Evolutionary conservation across 2,888 invertebrate species (phyloP).

Genomic region (Flexamia atlantica): DNA sequence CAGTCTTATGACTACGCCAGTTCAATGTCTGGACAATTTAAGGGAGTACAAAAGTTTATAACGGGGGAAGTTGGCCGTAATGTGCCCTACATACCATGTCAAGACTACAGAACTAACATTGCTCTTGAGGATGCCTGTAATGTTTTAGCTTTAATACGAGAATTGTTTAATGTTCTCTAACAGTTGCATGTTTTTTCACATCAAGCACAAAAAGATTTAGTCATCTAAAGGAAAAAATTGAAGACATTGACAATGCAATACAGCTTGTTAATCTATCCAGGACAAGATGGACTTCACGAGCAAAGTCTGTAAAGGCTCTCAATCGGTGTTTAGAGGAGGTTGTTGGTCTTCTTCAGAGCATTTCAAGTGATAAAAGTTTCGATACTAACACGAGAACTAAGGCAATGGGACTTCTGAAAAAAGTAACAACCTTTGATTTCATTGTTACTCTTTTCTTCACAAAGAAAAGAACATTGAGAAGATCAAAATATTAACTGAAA

Average conservation of each 20-base stretch:
- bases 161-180: slow-evolving; percentile 62
- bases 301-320: background rate
- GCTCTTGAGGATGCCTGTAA: slow-evolving; percentile 60
- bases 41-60: slow-evolving; percentile 61
- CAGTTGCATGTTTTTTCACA: slow-evolving; percentile 58
- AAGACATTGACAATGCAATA: background rate
- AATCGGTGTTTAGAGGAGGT: no score
- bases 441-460: background rate
- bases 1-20: slow-evolving; percentile 62
- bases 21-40: slow-evolving; percentile 58
- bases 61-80: slow-evolving; percentile 38
- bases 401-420: slow-evolving; percentile 6
- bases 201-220: slow-evolving; percentile 60
- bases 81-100: slow-evolving; percentile 60
- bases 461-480: background rate
- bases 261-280: background rate
- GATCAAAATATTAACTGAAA: background rate
- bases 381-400: background rate
- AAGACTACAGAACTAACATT: slow-evolving; percentile 60
- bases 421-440: background rate
- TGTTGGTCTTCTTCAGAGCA: no score
- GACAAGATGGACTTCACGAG: slow-evolving; percentile 57
- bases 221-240: slow-evolving; percentile 44
- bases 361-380: background rate
- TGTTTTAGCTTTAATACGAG: slow-evolving; percentile 25